Evolutionary conservation across 2,888 invertebrate species (phyloP).

Genomic region (Latrodectus hesperus): DNA sequence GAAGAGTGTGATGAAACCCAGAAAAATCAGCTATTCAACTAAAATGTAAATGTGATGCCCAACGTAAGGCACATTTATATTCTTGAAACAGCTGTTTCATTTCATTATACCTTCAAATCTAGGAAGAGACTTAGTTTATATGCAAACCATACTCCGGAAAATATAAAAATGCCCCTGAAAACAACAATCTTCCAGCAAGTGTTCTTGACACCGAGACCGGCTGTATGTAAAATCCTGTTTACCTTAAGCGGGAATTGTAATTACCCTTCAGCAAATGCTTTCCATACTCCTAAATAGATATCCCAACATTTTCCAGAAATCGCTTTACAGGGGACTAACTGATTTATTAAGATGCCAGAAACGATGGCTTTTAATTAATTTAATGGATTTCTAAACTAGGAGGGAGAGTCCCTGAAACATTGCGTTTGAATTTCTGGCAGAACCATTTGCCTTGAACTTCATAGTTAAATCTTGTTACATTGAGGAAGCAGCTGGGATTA

Average conservation of each 20-base stretch:
- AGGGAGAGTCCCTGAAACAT: conserved; percentile 39
- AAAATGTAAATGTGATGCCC: too few species aligned
- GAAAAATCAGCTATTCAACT: too few species aligned
- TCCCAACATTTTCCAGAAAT: conserved; percentile 28
- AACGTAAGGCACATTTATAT: not conserved
- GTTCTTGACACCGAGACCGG: conserved; percentile 36
- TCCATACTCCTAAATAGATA: conserved; percentile 42
- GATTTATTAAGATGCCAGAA: conserved; percentile 63
- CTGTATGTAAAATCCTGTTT: conserved; percentile 41
- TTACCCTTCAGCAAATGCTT: conserved; percentile 50
- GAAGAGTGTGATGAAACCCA: too few species aligned
- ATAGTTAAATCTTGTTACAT: not conserved
- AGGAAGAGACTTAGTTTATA: not conserved
- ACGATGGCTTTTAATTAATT: conserved; percentile 66
- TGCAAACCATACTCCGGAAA: not conserved
- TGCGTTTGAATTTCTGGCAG: conserved; percentile 32
- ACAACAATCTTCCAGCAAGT: conserved; percentile 25
- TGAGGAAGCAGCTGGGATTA: not conserved
- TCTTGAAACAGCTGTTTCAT: not conserved
- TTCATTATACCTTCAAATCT: conserved; percentile 1
- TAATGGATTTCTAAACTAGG: conserved; percentile 63
- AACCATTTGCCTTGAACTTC: not conserved
- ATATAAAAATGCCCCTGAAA: conserved; percentile 12
- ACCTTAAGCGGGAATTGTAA: conserved; percentile 51
- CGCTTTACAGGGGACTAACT: conserved; percentile 50